Evolutionary conservation across 2,797 vertebrate species (phyloP).

Genomic region (Cryptoblepharus egeriae): DNA sequence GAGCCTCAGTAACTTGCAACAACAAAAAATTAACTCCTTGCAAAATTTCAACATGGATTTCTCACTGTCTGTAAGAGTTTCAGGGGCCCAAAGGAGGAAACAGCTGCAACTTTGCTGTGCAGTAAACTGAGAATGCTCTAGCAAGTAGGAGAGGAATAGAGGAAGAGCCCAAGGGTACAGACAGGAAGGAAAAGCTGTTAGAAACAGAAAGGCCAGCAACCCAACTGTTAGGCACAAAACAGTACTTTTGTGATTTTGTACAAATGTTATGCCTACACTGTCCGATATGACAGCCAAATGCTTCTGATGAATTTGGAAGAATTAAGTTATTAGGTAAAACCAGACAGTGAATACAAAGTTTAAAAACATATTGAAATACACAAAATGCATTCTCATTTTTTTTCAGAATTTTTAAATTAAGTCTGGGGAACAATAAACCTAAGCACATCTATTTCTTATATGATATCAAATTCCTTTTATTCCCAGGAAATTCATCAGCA

Average conservation of each 20-base stretch:
- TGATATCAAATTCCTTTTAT: not conserved
- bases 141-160: not conserved
- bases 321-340: not conserved
- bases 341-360: not conserved
- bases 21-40: not conserved
- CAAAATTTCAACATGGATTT: not conserved
- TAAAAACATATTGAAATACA: not conserved
- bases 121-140: not conserved
- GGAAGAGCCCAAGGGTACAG: too few relatives aligned
- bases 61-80: not conserved
- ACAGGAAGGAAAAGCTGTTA: not conserved
- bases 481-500: conserved; percentile 42
- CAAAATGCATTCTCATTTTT: not conserved
- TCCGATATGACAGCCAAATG: not conserved
- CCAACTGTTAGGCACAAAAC: not conserved
- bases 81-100: not conserved
- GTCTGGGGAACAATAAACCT: not conserved
- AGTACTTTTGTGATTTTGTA: not conserved
- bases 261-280: not conserved
- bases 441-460: not conserved
- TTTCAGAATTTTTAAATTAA: conserved; percentile 4
- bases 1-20: not conserved
- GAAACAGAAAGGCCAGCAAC: not conserved
- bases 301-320: not conserved
- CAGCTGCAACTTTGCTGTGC: not conserved